Evolutionary conservation across 2,797 vertebrate genomes (phyloP).

Genomic region (Pseudotriccus pelzelni): DNA sequence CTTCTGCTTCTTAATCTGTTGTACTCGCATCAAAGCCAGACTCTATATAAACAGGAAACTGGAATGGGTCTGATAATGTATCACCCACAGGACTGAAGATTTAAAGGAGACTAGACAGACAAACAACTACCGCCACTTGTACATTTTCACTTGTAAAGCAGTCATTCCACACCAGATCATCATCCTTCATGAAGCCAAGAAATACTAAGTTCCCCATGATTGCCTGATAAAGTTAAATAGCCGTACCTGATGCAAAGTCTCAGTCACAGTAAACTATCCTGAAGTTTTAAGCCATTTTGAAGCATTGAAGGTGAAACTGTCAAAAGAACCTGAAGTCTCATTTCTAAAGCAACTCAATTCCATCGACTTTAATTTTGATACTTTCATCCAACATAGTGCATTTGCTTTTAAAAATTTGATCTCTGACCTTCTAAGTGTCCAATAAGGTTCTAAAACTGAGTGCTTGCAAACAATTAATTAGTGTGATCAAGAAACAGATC

Average conservation of each 20-base stretch:
- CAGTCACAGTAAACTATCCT: neutral
- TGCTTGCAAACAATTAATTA: neutral
- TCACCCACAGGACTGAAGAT: conserved; percentile 36
- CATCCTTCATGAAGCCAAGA: neutral
- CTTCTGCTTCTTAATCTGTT: conserved; percentile 47
- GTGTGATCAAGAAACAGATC: neutral
- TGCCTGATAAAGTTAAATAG: neutral
- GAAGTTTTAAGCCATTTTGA: neutral
- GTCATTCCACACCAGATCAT: neutral
- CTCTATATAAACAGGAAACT: conserved; percentile 71
- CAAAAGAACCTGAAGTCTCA: neutral
- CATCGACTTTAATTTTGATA: neutral
- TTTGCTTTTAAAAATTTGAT: neutral
- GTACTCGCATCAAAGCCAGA: conserved; percentile 57
- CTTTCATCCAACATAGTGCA: neutral
- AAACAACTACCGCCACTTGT: neutral
- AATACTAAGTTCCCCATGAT: neutral
- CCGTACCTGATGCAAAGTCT: neutral
- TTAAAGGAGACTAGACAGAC: conserved; percentile 44
- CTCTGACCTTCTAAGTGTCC: neutral
- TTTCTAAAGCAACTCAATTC: neutral
- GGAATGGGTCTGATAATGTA: conserved; percentile 42
- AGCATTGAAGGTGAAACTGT: neutral
- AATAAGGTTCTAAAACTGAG: neutral
- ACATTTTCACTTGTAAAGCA: neutral